These are phyloP conservation scores for Sarcoramphus papa DNA, from an alignment of 2,797 vertebrate species.

Conservation along the genomic window DNA sequence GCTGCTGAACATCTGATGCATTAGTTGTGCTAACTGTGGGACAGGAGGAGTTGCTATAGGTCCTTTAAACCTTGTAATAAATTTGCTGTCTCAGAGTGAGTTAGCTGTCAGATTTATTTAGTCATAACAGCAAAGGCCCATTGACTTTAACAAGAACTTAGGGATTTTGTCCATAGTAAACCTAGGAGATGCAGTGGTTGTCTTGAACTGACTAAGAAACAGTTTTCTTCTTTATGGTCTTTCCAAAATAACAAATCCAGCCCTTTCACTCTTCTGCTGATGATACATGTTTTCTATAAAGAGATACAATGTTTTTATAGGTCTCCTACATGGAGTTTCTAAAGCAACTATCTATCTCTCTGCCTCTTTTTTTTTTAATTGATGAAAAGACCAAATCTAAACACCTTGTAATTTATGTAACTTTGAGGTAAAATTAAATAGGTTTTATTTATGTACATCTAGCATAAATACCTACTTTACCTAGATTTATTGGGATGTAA, in stretches of 20 bases:
- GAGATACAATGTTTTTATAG: not conserved
- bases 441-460: not conserved
- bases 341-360: not conserved
- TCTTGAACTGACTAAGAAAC: not conserved
- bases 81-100: not conserved
- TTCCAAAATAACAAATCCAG: not conserved
- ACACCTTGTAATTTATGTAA: not conserved
- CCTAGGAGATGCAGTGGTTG: not conserved
- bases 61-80: not conserved
- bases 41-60: not conserved
- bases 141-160: not conserved
- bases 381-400: not conserved
- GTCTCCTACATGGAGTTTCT: not conserved
- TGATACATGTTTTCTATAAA: not conserved
- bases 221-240: not conserved
- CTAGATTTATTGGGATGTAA: not conserved
- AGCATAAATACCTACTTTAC: not conserved
- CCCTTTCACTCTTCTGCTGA: not conserved
- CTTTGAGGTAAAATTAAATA: not conserved
- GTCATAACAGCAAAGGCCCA: not conserved
- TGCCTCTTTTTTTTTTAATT: not conserved
- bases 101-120: slow-evolving; percentile 1
- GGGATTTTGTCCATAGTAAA: not conserved
- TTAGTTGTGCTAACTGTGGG: not conserved
- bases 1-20: not conserved